Base-by-base conservation (phyloP, 2,113 vertebrate genomes). In the Pelmatolapia mariae region DNA sequence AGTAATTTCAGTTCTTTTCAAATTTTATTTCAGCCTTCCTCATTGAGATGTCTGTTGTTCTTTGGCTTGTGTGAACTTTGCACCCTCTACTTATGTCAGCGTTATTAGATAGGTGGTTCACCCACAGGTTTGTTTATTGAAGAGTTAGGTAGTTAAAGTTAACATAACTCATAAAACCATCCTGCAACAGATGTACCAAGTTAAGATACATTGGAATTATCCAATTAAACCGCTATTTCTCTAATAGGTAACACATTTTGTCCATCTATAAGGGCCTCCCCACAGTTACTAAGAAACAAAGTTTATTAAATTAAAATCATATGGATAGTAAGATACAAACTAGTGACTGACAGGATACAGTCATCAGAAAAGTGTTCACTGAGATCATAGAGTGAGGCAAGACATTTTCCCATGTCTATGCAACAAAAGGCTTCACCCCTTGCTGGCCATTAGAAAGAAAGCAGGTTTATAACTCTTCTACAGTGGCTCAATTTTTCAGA, bases 61-160 rank as follows among this genome's bases (percentile, higher is more conserved):
- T 24, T 43, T 71, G 66, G 2, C 19, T 68, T 24, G 7, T 68
- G n/a, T 71, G 66, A 40, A 45, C 66, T 73, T 73, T 45, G 22
- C 22, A 73, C 38, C 38, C 7, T 71, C 38, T 22, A 13, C 8
- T 73, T 73, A 10, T 73, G 0, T 9, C 9, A 73, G 24, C 0
- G 0, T 18, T 47, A 47, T 73, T 45, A 29, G 68, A 45, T 26
- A 47, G 22, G 40, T 0, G 2, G 36, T 73, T 73, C 13, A 29
- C 68, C 40, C 1, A 73, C 22, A 45, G 0, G 8, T 73, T 73
- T 11, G 22, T 73, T 43, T 47, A 47, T 45, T 0, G 7, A 45
- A 73, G 13, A 45, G 22, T 45, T 73, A 26, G 22, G 68, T 73
- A 73, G 68, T 18, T 45, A 73, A 45, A 45, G 38, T 73, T 73